Conservation (phyloP, 2,113 vertebrate genomes). For the Sturnira hondurensis region DNA sequence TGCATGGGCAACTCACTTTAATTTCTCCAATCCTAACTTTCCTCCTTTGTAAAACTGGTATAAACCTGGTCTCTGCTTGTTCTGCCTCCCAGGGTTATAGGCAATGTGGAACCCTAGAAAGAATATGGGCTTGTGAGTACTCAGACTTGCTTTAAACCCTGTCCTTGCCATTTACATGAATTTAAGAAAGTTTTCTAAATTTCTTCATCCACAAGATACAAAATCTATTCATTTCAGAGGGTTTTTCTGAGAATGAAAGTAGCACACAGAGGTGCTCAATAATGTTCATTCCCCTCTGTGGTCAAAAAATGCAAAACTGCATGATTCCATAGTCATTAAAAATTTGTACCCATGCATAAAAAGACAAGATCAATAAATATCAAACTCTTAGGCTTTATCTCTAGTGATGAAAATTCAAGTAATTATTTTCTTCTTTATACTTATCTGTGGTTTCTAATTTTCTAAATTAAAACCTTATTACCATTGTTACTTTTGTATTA, state of each 20-base stretch:
- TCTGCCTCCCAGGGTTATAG: background rate
- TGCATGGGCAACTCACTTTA: background rate
- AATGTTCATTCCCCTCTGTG: background rate
- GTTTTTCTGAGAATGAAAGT: background rate
- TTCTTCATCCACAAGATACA: background rate
- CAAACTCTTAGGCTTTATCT: background rate
- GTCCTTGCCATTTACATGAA: background rate
- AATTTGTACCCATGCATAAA: background rate
- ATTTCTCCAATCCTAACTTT: background rate
- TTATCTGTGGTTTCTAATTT: background rate
- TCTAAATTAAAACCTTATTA: conserved; percentile 8
- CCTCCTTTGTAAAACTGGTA: background rate
- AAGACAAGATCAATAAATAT: background rate
- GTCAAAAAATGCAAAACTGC: background rate
- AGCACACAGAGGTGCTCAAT: background rate
- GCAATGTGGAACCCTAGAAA: background rate
- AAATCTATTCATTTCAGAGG: background rate
- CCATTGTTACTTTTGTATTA: background rate
- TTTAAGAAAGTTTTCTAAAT: background rate
- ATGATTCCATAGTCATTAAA: background rate
- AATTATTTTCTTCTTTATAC: background rate
- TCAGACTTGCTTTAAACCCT: background rate
- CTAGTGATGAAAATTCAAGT: background rate
- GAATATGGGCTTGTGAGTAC: background rate
- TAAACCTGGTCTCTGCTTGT: background rate